Evolutionary conservation across 2,888 invertebrate species (phyloP), one percentile per base, ranked within the genome.

Genomic region (Thymelicus lineola): DNA sequence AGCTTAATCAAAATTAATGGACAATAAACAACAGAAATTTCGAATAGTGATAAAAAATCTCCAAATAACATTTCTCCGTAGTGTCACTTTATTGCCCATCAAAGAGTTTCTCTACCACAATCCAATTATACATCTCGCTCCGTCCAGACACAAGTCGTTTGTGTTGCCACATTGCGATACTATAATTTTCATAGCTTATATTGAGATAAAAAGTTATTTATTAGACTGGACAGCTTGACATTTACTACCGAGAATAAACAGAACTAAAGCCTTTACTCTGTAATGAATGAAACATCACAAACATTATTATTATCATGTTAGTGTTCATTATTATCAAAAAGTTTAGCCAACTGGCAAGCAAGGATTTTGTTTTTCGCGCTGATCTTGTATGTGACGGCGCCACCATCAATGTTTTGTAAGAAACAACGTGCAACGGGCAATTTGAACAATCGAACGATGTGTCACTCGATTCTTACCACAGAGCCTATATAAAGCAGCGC

Each of bases 61-160:
- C 53, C 53, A 17, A 53, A 53, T 57, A 57, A 28, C 15, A 28
- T 79, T 78, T 76, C 62, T 70, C 64, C 59, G 74, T 80, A 78
- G 76, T 82, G 81, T 77, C 81, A 79, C 82, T 86, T 85, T 85
- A 85, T 82, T 80, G 77, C 75, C 80, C 75, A 80, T 84, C 82
- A 83, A 81, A 80, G 77, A 78, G 77, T 79, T 67, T 70, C 67
- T 71, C 70, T 71, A 73, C 73, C 72, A 71, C 73, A 76, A 63
- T 62, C 58, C 62, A 69, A 68, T 67, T 68, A 61, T 55, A 62
- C 45, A 45, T 46, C 35, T 45, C 55, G 61, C 59, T 50, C 20
- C 45, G 61, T 57, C 60, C 72, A 65, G 66, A 62, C 62, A 60
- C 46, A 42, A 72, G 75, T 75, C 73, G 74, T 75, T 72, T 66